Evolutionary conservation across 2,113 vertebrate species (phyloP), one percentile per base, ranked within the genome.

Genomic region (Peromyscus maniculatus): DNA sequence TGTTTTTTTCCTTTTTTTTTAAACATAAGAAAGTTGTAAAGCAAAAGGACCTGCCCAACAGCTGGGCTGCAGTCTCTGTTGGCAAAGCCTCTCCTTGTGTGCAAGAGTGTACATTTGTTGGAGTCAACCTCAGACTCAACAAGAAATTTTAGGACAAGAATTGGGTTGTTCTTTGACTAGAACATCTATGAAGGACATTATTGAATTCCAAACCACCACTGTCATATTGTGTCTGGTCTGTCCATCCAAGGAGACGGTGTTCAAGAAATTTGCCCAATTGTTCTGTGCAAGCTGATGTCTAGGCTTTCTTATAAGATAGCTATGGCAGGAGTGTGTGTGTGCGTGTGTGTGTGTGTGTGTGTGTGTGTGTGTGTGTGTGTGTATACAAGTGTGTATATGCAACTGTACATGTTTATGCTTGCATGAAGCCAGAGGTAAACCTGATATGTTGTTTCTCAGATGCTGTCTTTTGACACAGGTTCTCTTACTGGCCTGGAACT

Each of bases 41-140:
- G 64, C 94, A 94, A 26, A 33, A 87, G 71, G 52, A n/a, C 80
- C 96, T 94, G 72, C 93, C 94, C 87, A 93, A 94, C 97, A 98
- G 97, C 96, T 98, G 97, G 91, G 74, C 71, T 39, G 17, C 96
- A 98, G 94, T 91, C 77, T 95, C 91, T 67, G 66, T 39, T 91
- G 87, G 62, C 89, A 83, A 79, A 89, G 91, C 13, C 66, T 78
- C 46, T 95, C 39, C 67, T 93, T 39, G 62, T 57, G 83, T 91
- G 96, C 69, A 49, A 55, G 67, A 94, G 9, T 22, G 46, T n/a
- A 72, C 71, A 91, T 92, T 87, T 69, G 7, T 28, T n/a, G 49
- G 62, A 92, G 36, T 83, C 39, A 31, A 87, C 49, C 94, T 93
- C 17, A 71, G 62, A 74, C 49, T 89, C 36, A 74, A 93, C 62